Percentiles rank a stretch among this genome's conserved stretches.
Conservation (phyloP, 2,797 vertebrate species). For the Chrysocyon brachyurus region DNA sequence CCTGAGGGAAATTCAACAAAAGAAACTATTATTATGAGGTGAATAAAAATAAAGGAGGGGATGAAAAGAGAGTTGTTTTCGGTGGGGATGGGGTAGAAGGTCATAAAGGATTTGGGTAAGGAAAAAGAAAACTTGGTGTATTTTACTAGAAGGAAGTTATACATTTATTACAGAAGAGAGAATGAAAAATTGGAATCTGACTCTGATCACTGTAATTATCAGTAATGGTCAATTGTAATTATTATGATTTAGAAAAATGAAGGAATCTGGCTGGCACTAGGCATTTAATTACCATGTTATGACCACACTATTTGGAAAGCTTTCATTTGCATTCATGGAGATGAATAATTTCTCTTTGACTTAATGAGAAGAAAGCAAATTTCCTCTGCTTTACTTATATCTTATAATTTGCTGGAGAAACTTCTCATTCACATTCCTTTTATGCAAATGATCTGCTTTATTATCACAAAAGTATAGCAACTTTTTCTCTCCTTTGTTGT, state of each 20-base stretch:
- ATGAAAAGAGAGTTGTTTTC: neutral
- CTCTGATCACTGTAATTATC: conserved; percentile 68
- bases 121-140: conserved; percentile 37
- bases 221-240: conserved; percentile 78
- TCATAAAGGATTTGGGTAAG: conserved; percentile 7
- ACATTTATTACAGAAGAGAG: conserved; percentile 8
- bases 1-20: neutral
- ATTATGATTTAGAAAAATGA: conserved; percentile 80
- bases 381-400: conserved; percentile 61
- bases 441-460: conserved; percentile 17
- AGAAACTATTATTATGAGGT: neutral
- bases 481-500: conserved; percentile 40
- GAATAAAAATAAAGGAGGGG: neutral
- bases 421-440: conserved; percentile 59
- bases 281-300: conserved; percentile 74
- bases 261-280: conserved; percentile 57
- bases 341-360: conserved; percentile 70
- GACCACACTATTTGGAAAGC: conserved; percentile 78
- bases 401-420: conserved; percentile 69
- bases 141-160: neutral
- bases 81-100: neutral
- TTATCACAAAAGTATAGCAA: neutral
- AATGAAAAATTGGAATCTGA: conserved; percentile 72
- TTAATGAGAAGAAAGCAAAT: conserved; percentile 73
- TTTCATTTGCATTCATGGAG: conserved; percentile 73